Evolutionary conservation across 2,888 invertebrate species (phyloP).

Genomic region (Caenorhabditis afra): DNA sequence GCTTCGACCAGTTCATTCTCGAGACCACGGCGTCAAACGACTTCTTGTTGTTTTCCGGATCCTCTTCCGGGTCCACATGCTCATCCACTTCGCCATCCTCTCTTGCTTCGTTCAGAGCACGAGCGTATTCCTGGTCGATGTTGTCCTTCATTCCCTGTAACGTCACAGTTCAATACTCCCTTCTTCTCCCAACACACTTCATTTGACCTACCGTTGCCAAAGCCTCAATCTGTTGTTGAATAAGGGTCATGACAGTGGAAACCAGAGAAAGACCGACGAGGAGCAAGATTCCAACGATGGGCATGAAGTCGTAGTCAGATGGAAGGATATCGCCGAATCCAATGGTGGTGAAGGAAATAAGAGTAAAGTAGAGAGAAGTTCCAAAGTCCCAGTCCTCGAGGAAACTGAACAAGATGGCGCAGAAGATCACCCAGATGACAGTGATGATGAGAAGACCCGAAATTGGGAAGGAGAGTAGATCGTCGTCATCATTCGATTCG

Average conservation of each 20-base stretch:
- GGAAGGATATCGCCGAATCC: constrained; percentile 77
- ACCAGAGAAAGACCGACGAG: constrained; percentile 78
- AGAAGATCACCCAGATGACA: constrained; percentile 76
- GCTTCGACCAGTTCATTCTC: constrained; percentile 74
- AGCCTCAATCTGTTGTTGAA: constrained; percentile 79
- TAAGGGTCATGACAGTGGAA: constrained; percentile 77
- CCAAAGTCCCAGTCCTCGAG: constrained; percentile 77
- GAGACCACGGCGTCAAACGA: constrained; percentile 67
- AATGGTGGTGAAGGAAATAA: constrained; percentile 77
- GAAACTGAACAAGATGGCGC: constrained; percentile 74
- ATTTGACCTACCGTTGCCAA: constrained; percentile 67
- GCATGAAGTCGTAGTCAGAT: constrained; percentile 73
- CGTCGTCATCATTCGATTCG: constrained; percentile 57
- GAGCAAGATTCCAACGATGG: constrained; percentile 73
- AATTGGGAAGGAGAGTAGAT: constrained; percentile 78
- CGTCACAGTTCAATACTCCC: background rate
- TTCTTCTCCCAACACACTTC: background rate
- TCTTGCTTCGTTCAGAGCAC: constrained; percentile 72
- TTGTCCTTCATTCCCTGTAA: constrained; percentile 75
- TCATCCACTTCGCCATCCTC: constrained; percentile 70
- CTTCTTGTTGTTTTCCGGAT: constrained; percentile 42
- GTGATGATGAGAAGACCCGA: constrained; percentile 74
- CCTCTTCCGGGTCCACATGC: constrained; percentile 45
- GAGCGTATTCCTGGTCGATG: constrained; percentile 78
- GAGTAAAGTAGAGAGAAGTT: constrained; percentile 77